Conservation (phyloP, 2,888 invertebrate species). For the Xanthorhoe spadicearia region DNA sequence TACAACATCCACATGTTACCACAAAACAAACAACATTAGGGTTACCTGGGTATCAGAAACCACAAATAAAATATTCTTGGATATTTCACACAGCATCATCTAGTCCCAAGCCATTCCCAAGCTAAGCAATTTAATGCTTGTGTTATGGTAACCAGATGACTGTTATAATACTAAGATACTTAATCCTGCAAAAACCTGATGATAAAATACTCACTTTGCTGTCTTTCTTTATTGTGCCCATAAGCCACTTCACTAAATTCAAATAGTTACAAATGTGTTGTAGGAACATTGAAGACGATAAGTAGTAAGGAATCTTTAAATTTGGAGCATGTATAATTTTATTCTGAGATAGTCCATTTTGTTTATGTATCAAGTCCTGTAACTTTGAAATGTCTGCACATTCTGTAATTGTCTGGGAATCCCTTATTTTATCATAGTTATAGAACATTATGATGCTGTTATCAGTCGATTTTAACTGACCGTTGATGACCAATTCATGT, state of each 20-base stretch:
- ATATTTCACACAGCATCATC: too few species aligned
- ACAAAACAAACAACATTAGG: too few species aligned
- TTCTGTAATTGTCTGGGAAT: conserved; percentile 65
- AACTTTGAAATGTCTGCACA: conserved; percentile 60
- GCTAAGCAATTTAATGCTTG: too few species aligned
- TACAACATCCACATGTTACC: too few species aligned
- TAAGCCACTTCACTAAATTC: conserved; percentile 65
- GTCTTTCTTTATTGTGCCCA: conserved; percentile 53
- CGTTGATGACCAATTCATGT: conserved; percentile 56
- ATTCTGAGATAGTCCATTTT: conserved; percentile 41
- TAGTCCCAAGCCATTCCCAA: too few species aligned
- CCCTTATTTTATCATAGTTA: conserved; percentile 64
- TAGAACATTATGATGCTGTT: conserved; percentile 67
- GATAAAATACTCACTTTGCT: conserved; percentile 60
- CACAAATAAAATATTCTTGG: too few species aligned
- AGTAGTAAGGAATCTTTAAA: conserved; percentile 56
- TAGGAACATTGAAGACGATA: conserved; percentile 70
- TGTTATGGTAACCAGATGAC: too few species aligned
- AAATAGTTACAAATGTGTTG: conserved; percentile 70
- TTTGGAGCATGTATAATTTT: conserved; percentile 35
- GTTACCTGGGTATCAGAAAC: too few species aligned
- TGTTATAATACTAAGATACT: too few species aligned
- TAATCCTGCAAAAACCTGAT: background rate
- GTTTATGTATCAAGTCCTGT: conserved; percentile 58
- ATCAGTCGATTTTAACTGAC: conserved; percentile 46